These are phyloP conservation scores for Chloroceryle amazona DNA, from an alignment of 2,797 vertebrate species.

Conservation along the genomic window DNA sequence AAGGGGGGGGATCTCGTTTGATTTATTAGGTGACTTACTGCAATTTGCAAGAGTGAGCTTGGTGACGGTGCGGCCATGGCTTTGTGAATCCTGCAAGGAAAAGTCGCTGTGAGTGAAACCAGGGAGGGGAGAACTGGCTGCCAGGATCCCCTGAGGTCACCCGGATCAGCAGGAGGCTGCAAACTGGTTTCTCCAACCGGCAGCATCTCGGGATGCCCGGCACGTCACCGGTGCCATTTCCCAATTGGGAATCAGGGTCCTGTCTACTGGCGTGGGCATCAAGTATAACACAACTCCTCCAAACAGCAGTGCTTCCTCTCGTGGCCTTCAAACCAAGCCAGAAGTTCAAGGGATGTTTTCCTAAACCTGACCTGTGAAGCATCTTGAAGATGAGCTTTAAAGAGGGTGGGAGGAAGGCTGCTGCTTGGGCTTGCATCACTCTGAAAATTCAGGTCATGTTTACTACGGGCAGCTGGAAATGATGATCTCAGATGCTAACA, in stretches of 20 bases:
- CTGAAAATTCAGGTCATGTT: conserved; percentile 64
- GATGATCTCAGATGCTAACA: conserved; percentile 69
- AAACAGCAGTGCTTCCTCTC: not conserved
- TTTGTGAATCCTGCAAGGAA: not conserved
- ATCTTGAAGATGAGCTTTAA: not conserved
- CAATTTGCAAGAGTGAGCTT: not conserved
- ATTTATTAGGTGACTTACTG: conserved; percentile 39
- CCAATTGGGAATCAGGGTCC: not conserved
- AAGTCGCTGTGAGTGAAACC: not conserved
- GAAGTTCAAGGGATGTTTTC: not conserved
- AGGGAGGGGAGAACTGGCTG: not conserved
- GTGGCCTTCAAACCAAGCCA: not conserved
- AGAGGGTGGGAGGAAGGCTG: not conserved
- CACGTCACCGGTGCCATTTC: rapidly evolving
- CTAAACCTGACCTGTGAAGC: not conserved
- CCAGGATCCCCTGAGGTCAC: not conserved
- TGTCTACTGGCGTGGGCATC: not conserved
- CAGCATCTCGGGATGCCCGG: not conserved
- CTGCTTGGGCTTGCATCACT: conserved; percentile 5
- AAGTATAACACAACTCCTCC: not conserved
- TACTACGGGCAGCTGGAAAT: conserved; percentile 67
- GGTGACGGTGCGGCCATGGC: not conserved
- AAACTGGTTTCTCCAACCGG: rapidly evolving
- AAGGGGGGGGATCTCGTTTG: not conserved
- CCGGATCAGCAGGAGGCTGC: rapidly evolving